These are phyloP conservation scores for Pseudorhombus dupliciocellatus DNA, from an alignment of 2,113 vertebrate genomes.

Conservation along the genomic window DNA sequence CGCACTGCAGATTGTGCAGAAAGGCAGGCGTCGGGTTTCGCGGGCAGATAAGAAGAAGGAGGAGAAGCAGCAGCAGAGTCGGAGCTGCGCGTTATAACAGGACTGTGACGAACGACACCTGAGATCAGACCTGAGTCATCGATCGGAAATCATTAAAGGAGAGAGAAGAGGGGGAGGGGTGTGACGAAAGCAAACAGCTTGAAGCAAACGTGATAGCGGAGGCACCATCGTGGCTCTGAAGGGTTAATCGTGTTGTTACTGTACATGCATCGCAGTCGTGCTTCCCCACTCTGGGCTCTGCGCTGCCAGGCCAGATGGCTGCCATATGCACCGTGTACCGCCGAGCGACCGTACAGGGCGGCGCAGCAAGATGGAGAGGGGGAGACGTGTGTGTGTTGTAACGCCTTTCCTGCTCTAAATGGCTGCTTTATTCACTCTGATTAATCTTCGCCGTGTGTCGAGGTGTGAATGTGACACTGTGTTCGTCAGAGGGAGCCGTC, in stretches of 20 bases:
- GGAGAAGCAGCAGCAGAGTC: constrained; percentile 21
- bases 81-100: neutral
- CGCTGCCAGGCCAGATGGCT: constrained; percentile 78
- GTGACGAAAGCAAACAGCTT: neutral
- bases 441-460: constrained; percentile 7
- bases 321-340: constrained; percentile 75
- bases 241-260: constrained; percentile 69
- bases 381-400: constrained; percentile 52
- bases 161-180: fast-evolving
- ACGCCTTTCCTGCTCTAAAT: constrained; percentile 37
- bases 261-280: constrained; percentile 59
- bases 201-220: constrained; percentile 5
- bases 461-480: constrained; percentile 32
- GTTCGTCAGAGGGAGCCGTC: constrained; percentile 19
- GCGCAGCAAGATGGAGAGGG: constrained; percentile 48
- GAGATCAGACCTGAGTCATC: neutral
- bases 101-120: neutral
- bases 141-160: neutral
- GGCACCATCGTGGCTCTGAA: constrained; percentile 20
- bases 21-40: constrained; percentile 16
- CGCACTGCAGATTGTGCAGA: constrained; percentile 40
- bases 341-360: constrained; percentile 57
- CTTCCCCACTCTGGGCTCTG: constrained; percentile 57
- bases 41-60: constrained; percentile 34
- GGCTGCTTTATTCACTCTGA: constrained; percentile 28